phyloP scores from a whole-genome alignment of 2,797 vertebrate genomes.

The Chaetodon trifasciatus region DNA sequence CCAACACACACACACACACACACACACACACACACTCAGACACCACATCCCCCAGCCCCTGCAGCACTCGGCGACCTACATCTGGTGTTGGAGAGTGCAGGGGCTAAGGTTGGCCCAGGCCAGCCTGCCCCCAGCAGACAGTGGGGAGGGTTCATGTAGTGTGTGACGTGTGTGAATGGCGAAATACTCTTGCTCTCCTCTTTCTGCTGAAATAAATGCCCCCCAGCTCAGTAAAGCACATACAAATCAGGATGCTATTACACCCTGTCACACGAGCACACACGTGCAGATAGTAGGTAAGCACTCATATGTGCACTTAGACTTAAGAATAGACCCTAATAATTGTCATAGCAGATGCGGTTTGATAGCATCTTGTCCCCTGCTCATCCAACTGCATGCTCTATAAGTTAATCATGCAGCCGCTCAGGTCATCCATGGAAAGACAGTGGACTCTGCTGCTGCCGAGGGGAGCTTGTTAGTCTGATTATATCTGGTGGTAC shows the following conservation, averaged over 20 bases:
- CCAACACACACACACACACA: constrained; percentile 20
- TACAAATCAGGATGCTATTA: constrained; percentile 2
- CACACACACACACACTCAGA: constrained; percentile 11
- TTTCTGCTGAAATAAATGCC: constrained; percentile 43
- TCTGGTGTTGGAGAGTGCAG: constrained; percentile 79
- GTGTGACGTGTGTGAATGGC: constrained; percentile 52
- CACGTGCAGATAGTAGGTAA: constrained; percentile 20
- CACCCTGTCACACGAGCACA: constrained; percentile 27
- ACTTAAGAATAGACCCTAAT: constrained; percentile 18
- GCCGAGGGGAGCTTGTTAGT: constrained; percentile 66
- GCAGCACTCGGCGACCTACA: constrained; percentile 85
- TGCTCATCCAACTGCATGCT: constrained; percentile 50
- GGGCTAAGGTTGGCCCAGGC: constrained; percentile 74
- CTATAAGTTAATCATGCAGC: constrained; percentile 67
- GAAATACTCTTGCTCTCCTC: constrained; percentile 27
- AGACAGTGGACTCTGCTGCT: constrained; percentile 48
- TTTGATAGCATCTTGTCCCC: constrained; percentile 44
- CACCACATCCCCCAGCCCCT: constrained; percentile 71
- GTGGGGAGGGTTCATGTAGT: constrained; percentile 55
- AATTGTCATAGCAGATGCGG: constrained; percentile 31
- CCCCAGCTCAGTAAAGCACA: constrained; percentile 40
- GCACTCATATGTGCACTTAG: constrained; percentile 20
- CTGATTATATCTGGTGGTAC: constrained; percentile 68
- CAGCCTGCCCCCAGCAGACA: constrained; percentile 67
- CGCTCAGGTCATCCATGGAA: constrained; percentile 66